These are phyloP conservation scores for Vireo altiloquus DNA, from an alignment of 2,113 vertebrate genomes.

Conservation along the genomic window DNA sequence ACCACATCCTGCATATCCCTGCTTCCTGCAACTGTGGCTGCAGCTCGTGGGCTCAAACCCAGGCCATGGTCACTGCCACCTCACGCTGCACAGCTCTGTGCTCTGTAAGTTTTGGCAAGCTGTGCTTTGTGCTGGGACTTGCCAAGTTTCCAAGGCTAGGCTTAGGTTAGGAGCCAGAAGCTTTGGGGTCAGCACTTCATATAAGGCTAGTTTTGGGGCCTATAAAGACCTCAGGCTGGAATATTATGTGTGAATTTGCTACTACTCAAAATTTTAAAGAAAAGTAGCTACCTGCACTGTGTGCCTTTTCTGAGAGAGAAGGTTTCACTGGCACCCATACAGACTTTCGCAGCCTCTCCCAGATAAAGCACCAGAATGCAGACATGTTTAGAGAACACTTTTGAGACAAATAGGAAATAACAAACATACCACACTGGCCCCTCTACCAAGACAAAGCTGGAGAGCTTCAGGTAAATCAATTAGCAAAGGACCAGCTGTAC, in stretches of 20 bases:
- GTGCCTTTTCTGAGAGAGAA: not conserved
- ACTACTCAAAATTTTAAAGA: not conserved
- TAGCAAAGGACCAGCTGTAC: not conserved
- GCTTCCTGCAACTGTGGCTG: not conserved
- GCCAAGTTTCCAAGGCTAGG: not conserved
- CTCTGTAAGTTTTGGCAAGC: not conserved
- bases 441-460: not conserved
- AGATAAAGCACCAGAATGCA: not conserved
- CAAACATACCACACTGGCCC: rapidly evolving
- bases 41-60: not conserved
- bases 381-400: not conserved
- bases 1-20: not conserved
- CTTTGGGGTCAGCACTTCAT: not conserved
- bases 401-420: not conserved
- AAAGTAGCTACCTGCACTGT: not conserved
- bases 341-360: not conserved
- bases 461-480: not conserved
- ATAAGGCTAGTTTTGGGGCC: not conserved
- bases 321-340: not conserved
- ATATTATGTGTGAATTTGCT: not conserved
- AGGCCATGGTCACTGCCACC: not conserved
- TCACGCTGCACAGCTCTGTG: not conserved
- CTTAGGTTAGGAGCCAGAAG: not conserved
- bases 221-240: not conserved
- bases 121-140: not conserved